Evolutionary conservation across 2,113 vertebrate genomes (phyloP).

Genomic region (Oenanthe melanoleuca): DNA sequence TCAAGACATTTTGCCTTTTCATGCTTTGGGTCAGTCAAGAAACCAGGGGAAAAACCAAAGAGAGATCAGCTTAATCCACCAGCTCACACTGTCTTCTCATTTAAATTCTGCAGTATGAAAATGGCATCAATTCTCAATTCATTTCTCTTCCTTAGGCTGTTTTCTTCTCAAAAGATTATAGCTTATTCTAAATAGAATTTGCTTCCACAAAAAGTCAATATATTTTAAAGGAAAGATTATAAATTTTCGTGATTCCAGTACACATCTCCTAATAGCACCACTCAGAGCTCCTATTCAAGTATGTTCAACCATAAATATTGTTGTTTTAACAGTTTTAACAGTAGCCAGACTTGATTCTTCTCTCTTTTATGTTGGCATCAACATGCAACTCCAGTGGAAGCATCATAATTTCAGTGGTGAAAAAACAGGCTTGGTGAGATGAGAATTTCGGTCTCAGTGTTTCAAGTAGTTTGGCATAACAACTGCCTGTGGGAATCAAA

Average conservation of each 20-base stretch:
- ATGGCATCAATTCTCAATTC: neutral
- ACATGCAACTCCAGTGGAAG: neutral
- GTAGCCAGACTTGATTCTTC: neutral
- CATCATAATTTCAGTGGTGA: neutral
- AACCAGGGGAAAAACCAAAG: neutral
- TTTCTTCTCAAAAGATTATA: neutral
- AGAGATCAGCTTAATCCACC: neutral
- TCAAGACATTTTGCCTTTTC: neutral
- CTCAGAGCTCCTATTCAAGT: neutral
- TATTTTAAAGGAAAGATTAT: slow-evolving; percentile 11
- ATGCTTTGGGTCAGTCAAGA: neutral
- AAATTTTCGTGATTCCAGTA: neutral
- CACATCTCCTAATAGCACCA: neutral
- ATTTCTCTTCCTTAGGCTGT: neutral
- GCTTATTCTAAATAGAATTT: slow-evolving; percentile 3
- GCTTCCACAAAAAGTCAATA: neutral
- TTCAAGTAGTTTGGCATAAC: neutral
- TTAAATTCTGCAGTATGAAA: slow-evolving; percentile 19
- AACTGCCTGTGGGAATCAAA: neutral
- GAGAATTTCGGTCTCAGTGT: neutral
- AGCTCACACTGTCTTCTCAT: neutral
- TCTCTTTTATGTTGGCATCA: neutral
- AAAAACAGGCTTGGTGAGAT: neutral
- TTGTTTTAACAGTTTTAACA: neutral
- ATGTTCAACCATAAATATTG: neutral